A percentile compares a stretch with the other conserved stretches of the same genome.
Evolutionary conservation across 2,888 invertebrate species (phyloP).

Genomic region (Limulus polyphemus): DNA sequence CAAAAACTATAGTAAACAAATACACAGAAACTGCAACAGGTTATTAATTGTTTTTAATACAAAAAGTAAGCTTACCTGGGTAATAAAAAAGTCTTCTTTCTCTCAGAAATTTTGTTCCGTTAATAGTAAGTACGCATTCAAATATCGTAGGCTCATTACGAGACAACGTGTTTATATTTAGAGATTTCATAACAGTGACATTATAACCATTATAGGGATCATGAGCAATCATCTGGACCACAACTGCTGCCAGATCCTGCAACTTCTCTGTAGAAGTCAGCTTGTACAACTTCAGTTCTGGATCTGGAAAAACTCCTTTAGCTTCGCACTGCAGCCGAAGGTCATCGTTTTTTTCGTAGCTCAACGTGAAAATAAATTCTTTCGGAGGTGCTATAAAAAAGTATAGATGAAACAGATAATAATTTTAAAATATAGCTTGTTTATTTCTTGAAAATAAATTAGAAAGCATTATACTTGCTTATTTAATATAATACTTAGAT

Average conservation of each 20-base stretch:
- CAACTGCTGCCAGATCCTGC: background rate
- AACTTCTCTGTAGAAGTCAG: conserved; percentile 1
- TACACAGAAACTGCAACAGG: too few relatives aligned
- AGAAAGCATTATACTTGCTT: too few relatives aligned
- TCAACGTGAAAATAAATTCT: conserved; percentile 21
- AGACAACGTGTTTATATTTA: background rate
- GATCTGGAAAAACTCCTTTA: conserved; percentile 27
- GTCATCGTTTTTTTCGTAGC: conserved; percentile 9
- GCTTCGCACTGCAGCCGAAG: conserved; percentile 25
- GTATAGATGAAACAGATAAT: too few relatives aligned
- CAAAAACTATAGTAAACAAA: too few relatives aligned
- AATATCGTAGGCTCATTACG: conserved; percentile 11
- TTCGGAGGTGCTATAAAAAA: conserved; percentile 17
- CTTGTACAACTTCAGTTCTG: conserved; percentile 26
- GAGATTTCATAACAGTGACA: too few relatives aligned
- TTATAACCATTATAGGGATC: background rate
- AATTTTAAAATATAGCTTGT: too few relatives aligned
- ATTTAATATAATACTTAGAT: too few relatives aligned
- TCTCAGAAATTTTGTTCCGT: conserved; percentile 23
- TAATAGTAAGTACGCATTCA: conserved; percentile 23
- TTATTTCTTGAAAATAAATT: too few relatives aligned
- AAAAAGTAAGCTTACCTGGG: conserved; percentile 13
- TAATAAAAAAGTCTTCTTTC: conserved; percentile 20
- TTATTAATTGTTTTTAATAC: too few relatives aligned
- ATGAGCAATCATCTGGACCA: conserved; percentile 2